Conservation (phyloP, 2,888 invertebrate genomes). For the Halictus ligatus region DNA sequence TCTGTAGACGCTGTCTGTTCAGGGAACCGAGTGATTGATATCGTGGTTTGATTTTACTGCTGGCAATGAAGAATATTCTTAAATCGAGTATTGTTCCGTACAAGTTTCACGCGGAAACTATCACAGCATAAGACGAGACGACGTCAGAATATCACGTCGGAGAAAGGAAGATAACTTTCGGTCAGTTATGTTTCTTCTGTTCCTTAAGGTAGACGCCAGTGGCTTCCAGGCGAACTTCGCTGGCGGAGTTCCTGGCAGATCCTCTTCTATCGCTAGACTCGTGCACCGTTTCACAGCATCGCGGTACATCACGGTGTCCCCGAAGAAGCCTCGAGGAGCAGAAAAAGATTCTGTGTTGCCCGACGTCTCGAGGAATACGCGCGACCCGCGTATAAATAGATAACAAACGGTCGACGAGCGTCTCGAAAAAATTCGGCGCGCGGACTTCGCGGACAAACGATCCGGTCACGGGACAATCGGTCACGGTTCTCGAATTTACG, state of each 20-base stretch:
- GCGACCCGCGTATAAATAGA: conserved; percentile 42
- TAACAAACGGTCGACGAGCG: conserved; percentile 43
- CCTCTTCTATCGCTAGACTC: background rate
- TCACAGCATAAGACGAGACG: background rate
- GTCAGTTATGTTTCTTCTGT: background rate
- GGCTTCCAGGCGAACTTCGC: background rate
- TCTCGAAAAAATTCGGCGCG: conserved; percentile 14
- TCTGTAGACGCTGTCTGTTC: background rate
- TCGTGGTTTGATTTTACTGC: background rate
- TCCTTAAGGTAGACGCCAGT: background rate
- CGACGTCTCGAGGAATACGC: conserved; percentile 7
- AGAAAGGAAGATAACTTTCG: background rate
- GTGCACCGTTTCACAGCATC: background rate
- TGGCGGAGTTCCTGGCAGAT: background rate
- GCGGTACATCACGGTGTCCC: background rate
- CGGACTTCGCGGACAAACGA: conserved; percentile 31
- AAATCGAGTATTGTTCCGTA: background rate
- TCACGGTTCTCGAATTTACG: conserved; percentile 31
- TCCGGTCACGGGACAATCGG: conserved; percentile 35
- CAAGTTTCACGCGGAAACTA: background rate
- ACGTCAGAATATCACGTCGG: background rate
- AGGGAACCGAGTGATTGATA: background rate
- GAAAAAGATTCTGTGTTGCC: conserved; percentile 1
- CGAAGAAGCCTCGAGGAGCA: background rate
- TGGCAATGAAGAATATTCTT: conserved; percentile 4